Conservation (phyloP, 2,797 vertebrate species). For the Aeoliscus strigatus region DNA sequence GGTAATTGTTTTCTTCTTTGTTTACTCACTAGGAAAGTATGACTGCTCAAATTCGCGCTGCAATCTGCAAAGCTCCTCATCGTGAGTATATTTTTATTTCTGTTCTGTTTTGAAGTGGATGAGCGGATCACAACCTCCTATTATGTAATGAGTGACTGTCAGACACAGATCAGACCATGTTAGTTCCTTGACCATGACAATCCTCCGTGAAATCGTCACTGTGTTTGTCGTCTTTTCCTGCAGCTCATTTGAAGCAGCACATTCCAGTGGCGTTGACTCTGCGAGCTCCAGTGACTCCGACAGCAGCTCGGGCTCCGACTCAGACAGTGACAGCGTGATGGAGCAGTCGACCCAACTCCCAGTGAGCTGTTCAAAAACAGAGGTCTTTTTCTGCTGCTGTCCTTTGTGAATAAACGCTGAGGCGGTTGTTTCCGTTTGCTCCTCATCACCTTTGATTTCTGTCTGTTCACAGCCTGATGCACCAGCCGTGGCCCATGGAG, state of each 20-base stretch:
- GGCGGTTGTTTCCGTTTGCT: background rate
- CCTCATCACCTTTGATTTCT: slow-evolving; percentile 1
- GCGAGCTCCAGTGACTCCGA: slow-evolving; percentile 85
- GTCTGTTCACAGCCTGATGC: slow-evolving; percentile 68
- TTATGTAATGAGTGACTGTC: no score
- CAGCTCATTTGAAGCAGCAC: slow-evolving; percentile 73
- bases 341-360: slow-evolving; percentile 63
- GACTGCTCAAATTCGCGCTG: slow-evolving; percentile 53
- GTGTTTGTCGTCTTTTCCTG: slow-evolving; percentile 2
- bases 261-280: slow-evolving; percentile 79
- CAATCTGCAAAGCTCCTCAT: slow-evolving; percentile 67
- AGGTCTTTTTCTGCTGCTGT: slow-evolving; percentile 59
- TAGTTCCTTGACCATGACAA: background rate
- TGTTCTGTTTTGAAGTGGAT: no score
- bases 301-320: slow-evolving; percentile 85
- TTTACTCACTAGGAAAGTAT: slow-evolving; percentile 66
- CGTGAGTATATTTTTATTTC: no score
- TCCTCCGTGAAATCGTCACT: background rate
- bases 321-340: slow-evolving; percentile 74
- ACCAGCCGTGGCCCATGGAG: slow-evolving; percentile 66
- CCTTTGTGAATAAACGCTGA: background rate
- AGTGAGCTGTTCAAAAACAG: slow-evolving; percentile 44
- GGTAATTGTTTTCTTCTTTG: slow-evolving; percentile 2
- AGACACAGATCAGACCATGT: background rate
- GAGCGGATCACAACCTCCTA: no score